Conservation (phyloP, 2,888 invertebrate genomes). For the Cryptus viduatorius region DNA sequence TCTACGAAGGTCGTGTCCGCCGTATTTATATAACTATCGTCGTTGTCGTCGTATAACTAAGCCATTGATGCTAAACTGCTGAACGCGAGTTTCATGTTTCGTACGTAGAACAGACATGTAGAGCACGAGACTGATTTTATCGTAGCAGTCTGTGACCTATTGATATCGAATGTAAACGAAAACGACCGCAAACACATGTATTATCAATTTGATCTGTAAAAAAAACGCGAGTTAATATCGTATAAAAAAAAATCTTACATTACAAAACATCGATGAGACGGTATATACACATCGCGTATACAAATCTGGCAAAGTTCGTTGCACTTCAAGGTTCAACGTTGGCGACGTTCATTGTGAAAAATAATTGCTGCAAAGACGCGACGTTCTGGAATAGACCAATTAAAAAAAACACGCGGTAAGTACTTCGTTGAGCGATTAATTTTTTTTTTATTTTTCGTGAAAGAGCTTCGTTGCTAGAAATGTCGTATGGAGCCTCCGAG, state of each 20-base stretch:
- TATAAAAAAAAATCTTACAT: not conserved
- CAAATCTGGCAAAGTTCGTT: not conserved
- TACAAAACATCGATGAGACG: not conserved
- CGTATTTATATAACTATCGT: no score
- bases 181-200: not conserved
- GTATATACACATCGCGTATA: no score
- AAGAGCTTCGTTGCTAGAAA: not conserved
- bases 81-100: constrained; percentile 28
- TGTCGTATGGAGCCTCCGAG: constrained; percentile 4
- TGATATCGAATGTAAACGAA: not conserved
- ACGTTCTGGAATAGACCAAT: not conserved
- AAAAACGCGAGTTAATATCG: not conserved
- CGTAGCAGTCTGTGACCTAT: not conserved
- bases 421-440: not conserved
- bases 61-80: not conserved
- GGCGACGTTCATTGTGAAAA: constrained; percentile 1
- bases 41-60: no score
- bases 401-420: not conserved
- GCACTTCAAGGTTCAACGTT: not conserved
- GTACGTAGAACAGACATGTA: constrained; percentile 31
- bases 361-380: not conserved
- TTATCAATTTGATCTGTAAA: not conserved
- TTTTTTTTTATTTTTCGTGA: no score
- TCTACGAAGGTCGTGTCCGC: no score
- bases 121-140: constrained; percentile 37